Base-by-base conservation (phyloP, 2,888 invertebrate genomes). In the Ecliptopera silaceata region DNA sequence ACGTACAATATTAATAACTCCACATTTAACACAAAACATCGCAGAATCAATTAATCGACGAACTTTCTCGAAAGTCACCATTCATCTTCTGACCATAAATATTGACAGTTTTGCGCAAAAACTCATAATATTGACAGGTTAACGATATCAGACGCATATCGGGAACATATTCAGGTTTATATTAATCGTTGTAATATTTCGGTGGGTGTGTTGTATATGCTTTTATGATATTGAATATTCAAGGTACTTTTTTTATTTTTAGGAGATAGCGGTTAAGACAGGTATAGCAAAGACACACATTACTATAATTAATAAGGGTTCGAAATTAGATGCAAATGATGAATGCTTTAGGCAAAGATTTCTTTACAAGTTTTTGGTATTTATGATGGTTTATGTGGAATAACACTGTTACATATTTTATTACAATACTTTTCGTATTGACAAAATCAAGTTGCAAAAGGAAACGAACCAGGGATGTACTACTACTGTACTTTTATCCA, bases 41-140 rank as follows among this genome's bases (percentile, higher is more conserved):
- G 59, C 72, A 74, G 69, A 72, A 74, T 74, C 64, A 75, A 75
- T 75, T 74, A 72, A 70, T 67, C 60, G 56, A 58, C 58, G 60
- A 73, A 72, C 72, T 75, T 75, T 75, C 71, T 53, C 66, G 62
- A 47, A 41, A 34, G 43, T 44, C 15, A 65, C 57, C 70, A 72
- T 75, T 71, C 71, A 74, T 75, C 76, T 73, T 75, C 68, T 22
- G 63, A 31, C 66, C 66, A 62, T 71, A 65, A 66, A 46, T 63
- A 65, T 64, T 59, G 68, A 58, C 43, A 61, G 61, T 62, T 70
- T 70, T 59, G 48, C 48, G 58, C 56, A 68, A 72, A 70, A 67
- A 56, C 55, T 64, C 62, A 58, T 59, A 20, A 60, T 56, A 64
- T 70, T 69, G 74, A 71, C 72, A 71, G 63, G 69, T 70, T 70